Evolutionary conservation across 2,888 invertebrate species (phyloP), one percentile per base, ranked within the genome.

Genomic region (Eumerus sabulonum): DNA sequence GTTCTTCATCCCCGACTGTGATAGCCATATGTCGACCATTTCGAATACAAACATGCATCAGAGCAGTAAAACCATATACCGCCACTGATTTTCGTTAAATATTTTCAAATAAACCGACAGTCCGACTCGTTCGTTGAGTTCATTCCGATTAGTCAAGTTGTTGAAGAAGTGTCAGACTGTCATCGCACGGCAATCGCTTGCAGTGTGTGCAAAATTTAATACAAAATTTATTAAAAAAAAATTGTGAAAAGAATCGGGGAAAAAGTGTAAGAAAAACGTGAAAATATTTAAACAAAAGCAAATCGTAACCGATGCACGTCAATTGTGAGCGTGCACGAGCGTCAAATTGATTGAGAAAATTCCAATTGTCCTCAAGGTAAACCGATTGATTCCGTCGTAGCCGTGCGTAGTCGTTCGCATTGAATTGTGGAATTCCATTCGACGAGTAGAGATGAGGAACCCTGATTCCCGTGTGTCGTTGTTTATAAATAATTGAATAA

Each of bases 161-260:
- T 60, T 74, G 64, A 74, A 73, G 70, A 74, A 79, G 74, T 79
- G 79, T 74, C 73, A 74, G 70, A 79, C 68, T 79, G 79, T 74
- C 73, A 79, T 68, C 77, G 77, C 62, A 67, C 67, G 62, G 77
- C 67, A 53, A 44, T 47, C 57, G 51, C 53, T 73, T 19, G 40
- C 16, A 45, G 19, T 16, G 45, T 16, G 45, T 59, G 64, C 53
- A 59, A 57, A 72, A 48, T 16, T 51, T 19, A n/a, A n/a, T n/a
- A 13, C 27, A 5, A 42, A 59, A 40, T 40, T 36, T 17, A n/a
- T 1, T 35, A 18, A n/a, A 57, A 63, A 51, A 67, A 53, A 40
- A 40, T 11, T 40, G 40, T 40, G 11, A n/a, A 5, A 7, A 16
- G 11, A 14, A 18, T 18, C 44, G 16, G 17, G 51, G 51, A 63